These are phyloP conservation scores for Ochropacha duplaris DNA, from an alignment of 2,888 invertebrate species.

Conservation along the genomic window DNA sequence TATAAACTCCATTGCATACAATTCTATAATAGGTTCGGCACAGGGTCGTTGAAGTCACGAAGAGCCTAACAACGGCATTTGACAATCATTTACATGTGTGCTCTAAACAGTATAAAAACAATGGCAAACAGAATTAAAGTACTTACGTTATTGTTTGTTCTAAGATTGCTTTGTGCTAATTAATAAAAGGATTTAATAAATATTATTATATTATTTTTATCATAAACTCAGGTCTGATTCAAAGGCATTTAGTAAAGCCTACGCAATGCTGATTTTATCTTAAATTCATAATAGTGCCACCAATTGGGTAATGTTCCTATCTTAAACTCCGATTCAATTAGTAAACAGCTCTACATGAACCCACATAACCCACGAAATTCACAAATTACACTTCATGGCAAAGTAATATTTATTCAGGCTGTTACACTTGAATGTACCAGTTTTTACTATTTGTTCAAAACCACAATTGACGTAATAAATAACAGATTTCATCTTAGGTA, in stretches of 20 bases:
- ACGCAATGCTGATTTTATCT: neutral
- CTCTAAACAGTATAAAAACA: neutral
- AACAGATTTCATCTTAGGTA: neutral
- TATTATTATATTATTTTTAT: neutral
- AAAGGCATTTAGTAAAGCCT: neutral
- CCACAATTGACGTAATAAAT: neutral
- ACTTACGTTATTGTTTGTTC: neutral
- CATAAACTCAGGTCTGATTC: neutral
- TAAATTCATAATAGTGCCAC: no score
- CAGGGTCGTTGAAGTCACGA: constrained; percentile 34
- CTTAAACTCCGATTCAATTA: neutral
- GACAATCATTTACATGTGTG: constrained; percentile 15
- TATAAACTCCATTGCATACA: no score
- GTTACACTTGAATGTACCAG: neutral
- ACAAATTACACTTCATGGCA: neutral
- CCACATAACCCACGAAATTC: neutral
- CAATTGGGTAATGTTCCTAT: no score
- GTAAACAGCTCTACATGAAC: neutral
- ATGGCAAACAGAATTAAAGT: neutral
- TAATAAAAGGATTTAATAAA: neutral
- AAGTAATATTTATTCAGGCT: neutral
- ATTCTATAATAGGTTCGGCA: constrained; percentile 9
- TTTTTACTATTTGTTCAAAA: neutral
- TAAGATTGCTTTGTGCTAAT: neutral
- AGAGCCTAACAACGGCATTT: constrained; percentile 19